phyloP scores from a whole-genome alignment of 2,888 invertebrate genomes.

The Limnephilus lunatus region DNA sequence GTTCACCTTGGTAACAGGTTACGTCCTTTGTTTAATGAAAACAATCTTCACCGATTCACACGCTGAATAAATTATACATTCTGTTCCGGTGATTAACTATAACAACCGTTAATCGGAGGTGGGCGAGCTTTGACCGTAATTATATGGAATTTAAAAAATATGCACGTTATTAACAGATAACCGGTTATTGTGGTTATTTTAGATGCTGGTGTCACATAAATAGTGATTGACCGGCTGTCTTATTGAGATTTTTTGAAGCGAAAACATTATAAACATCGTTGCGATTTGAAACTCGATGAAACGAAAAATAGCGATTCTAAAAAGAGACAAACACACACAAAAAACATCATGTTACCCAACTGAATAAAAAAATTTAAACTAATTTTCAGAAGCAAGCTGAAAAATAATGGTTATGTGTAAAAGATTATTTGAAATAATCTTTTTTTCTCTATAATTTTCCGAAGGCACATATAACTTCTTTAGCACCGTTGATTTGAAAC shows the following conservation, averaged over 20 bases:
- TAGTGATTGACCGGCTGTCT: not conserved
- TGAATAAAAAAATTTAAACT: too few relatives aligned
- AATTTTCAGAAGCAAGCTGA: too few relatives aligned
- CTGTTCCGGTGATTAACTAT: not conserved
- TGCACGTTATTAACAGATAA: not conserved
- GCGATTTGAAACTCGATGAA: too few relatives aligned
- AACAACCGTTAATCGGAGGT: not conserved
- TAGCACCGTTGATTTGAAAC: too few relatives aligned
- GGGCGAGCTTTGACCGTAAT: not conserved
- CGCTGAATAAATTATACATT: not conserved
- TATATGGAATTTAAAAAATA: not conserved
- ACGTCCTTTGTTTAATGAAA: constrained; percentile 3
- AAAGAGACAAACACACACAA: too few relatives aligned
- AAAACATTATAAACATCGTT: too few relatives aligned
- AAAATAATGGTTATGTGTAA: too few relatives aligned
- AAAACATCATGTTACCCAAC: too few relatives aligned
- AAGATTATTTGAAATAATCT: too few relatives aligned
- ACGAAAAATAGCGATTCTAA: too few relatives aligned
- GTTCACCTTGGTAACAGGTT: constrained; percentile 9
- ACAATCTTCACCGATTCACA: constrained; percentile 3
- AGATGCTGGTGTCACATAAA: not conserved
- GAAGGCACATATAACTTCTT: too few relatives aligned
- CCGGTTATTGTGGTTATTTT: not conserved
- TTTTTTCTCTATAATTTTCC: too few relatives aligned
- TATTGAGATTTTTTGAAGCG: not conserved